Conservation (phyloP, 2,888 invertebrate species). For the Dendrolimus houi region DNA sequence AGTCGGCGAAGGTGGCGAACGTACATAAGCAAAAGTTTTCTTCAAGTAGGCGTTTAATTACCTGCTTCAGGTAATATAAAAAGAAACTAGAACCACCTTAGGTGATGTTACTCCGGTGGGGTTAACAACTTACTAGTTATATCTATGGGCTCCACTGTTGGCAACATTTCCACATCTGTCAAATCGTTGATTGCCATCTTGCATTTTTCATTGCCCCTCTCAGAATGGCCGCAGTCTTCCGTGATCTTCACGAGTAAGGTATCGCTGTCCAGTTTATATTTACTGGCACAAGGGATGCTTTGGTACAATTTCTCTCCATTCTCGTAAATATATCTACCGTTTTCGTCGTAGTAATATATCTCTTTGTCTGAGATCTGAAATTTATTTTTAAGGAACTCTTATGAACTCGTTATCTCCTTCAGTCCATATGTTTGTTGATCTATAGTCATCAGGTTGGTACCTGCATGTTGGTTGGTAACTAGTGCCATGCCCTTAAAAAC, state of each 20-base stretch:
- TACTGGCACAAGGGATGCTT: constrained; percentile 38
- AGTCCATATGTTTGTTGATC: too few relatives aligned
- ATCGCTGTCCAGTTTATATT: constrained; percentile 31
- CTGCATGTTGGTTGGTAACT: too few relatives aligned
- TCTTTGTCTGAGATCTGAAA: constrained; percentile 23
- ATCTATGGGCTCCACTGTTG: constrained; percentile 24
- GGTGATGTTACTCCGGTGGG: too few relatives aligned
- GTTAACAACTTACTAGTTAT: constrained; percentile 23
- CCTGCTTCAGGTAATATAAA: too few relatives aligned
- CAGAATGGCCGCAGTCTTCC: constrained; percentile 42
- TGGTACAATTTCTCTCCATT: constrained; percentile 42
- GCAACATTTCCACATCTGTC: constrained; percentile 25
- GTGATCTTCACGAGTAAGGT: constrained; percentile 27
- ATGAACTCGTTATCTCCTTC: too few relatives aligned
- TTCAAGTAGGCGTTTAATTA: too few relatives aligned
- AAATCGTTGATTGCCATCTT: constrained; percentile 25
- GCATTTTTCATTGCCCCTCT: constrained; percentile 24
- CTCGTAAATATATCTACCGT: constrained; percentile 36
- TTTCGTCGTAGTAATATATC: constrained; percentile 36
- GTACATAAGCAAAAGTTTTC: too few relatives aligned
- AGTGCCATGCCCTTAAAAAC: too few relatives aligned
- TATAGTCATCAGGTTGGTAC: too few relatives aligned
- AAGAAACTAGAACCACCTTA: too few relatives aligned
- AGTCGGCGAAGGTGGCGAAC: too few relatives aligned
- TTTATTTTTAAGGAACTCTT: too few relatives aligned